Conservation (phyloP, 1,140 invertebrate species). For the Mycetomoellerius zeteki region DNA sequence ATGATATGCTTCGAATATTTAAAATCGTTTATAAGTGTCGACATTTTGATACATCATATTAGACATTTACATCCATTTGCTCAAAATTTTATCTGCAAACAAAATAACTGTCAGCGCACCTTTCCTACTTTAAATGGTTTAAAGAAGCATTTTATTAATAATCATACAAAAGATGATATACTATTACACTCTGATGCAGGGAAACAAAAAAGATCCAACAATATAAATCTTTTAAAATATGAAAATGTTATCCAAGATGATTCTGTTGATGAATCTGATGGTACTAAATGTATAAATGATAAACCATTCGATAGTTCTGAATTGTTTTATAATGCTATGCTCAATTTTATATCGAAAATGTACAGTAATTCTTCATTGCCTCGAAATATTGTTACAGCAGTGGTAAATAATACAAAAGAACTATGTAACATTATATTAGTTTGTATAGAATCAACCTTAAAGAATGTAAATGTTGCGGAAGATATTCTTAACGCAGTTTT, state of each 20-base stretch:
- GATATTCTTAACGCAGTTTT: not conserved
- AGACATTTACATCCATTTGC: not conserved
- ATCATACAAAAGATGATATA: not conserved
- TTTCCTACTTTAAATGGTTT: not conserved
- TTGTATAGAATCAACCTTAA: not conserved
- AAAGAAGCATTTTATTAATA: not conserved
- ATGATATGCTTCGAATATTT: not conserved
- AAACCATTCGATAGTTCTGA: no score
- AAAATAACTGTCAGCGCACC: not conserved
- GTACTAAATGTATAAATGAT: no score
- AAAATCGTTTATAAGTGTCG: not conserved
- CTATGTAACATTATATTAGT: not conserved
- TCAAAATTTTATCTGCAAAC: not conserved
- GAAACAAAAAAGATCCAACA: no score
- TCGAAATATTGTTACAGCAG: no score
- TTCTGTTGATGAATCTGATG: no score
- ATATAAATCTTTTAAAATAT: no score
- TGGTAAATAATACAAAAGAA: no score
- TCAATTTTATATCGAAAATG: no score
- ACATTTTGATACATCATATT: not conserved
- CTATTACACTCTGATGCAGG: no score
- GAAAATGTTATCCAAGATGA: not conserved
- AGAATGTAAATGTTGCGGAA: not conserved
- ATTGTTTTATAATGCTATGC: no score
- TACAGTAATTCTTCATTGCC: no score